Conservation (phyloP, 2,797 vertebrate species). For the Pseudopleuronectes americanus region DNA sequence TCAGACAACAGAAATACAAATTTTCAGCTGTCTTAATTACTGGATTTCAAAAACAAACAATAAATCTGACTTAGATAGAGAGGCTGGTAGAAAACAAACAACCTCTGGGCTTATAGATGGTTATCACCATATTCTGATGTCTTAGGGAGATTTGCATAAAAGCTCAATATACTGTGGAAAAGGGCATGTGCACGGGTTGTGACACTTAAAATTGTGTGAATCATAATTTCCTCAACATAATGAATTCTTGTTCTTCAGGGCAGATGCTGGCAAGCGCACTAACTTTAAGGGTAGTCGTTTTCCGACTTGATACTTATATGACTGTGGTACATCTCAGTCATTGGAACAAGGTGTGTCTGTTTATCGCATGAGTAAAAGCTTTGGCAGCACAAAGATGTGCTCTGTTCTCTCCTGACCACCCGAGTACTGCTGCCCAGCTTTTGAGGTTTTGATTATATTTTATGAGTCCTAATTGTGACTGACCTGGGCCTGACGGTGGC, state of each 20-base stretch:
- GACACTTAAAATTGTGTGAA: slow-evolving; percentile 43
- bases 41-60: slow-evolving; percentile 82
- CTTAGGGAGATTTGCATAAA: slow-evolving; percentile 58
- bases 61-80: slow-evolving; percentile 73
- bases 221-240: slow-evolving; percentile 37
- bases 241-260: slow-evolving; percentile 28
- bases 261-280: slow-evolving; percentile 7
- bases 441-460: slow-evolving; percentile 85
- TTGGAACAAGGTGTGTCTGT: slow-evolving; percentile 81
- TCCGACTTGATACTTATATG: slow-evolving; percentile 47
- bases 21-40: slow-evolving; percentile 82
- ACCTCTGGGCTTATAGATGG: slow-evolving; percentile 65
- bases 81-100: slow-evolving; percentile 76
- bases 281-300: slow-evolving; percentile 40
- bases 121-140: slow-evolving; percentile 69
- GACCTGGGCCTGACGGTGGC: slow-evolving; percentile 73
- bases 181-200: slow-evolving; percentile 28
- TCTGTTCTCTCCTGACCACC: slow-evolving; percentile 78
- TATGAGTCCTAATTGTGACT: slow-evolving; percentile 86
- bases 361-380: slow-evolving; percentile 64
- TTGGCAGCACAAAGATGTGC: slow-evolving; percentile 74
- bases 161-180: slow-evolving; percentile 37
- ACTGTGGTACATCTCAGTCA: slow-evolving; percentile 61
- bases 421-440: slow-evolving; percentile 65
- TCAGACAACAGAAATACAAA: slow-evolving; percentile 82